Evolutionary conservation across 1,140 invertebrate species (phyloP), one percentile per base, ranked within the genome.

Genomic region (Goniozus legneri): DNA sequence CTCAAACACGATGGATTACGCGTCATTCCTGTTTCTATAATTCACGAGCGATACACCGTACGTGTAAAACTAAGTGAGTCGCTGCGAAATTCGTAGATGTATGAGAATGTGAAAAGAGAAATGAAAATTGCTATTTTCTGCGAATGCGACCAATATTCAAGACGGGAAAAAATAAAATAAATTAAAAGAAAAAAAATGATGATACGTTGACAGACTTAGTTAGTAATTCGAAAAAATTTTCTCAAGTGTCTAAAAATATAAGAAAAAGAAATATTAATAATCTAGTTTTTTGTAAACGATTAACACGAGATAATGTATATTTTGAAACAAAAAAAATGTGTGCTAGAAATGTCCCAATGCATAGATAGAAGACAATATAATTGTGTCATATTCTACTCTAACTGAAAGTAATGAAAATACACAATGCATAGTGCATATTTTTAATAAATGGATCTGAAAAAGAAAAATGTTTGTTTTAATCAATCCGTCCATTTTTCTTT

Each of bases 341-440:
- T 58, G 54, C 44, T 63, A 62, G 52, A 60, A 49, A 44, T 47
- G 51, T 68, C 65, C 64, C 53, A 46, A 58, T 52, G 62, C 57
- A 51, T 66, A 62, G 60, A 65, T 71, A 65, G 56, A 62, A 46
- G 63, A 68, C 54, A 64, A 65, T 63, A 59, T 55, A 56, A 64
- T 56, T 60, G 56, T 66, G 65, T 64, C 56, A 56, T 62, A 60
- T 47, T 67, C 48, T 58, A 65, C 46, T 67, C 49, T 52, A 56
- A 71, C 52, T 71, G 69, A 73, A 75, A 75, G 67, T 73, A 67
- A 67, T 57, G 56, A 56, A 62, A 67, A 65, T 57, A 60, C 52
- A 57, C 65, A 71, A 62, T 71, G 64, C 69, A 71, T 65, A 71
- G 59, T 65, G 67, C 53, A 73, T 73, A 75, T 75, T 75, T 75